Evolutionary conservation across 2,888 invertebrate species (phyloP).

Genomic region (Catocala nupta): DNA sequence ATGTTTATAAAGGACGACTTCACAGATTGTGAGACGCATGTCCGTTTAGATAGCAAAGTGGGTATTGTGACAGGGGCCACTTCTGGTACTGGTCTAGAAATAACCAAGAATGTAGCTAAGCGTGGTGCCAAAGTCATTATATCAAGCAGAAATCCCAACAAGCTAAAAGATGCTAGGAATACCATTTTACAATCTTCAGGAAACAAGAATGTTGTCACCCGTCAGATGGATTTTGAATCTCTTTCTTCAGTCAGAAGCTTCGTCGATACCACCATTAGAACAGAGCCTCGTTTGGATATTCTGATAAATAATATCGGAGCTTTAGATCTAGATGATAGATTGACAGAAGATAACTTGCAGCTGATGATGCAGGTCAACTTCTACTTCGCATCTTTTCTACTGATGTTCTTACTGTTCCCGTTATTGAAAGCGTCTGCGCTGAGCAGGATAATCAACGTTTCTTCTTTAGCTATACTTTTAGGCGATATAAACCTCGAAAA

Average conservation of each 20-base stretch:
- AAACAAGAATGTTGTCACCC: conserved; percentile 60
- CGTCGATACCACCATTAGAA: conserved; percentile 82
- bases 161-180: conserved; percentile 58
- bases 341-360: conserved; percentile 88
- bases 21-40: conserved; percentile 61
- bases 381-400: conserved; percentile 72
- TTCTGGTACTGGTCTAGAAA: conserved; percentile 71
- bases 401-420: conserved; percentile 72
- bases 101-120: conserved; percentile 75
- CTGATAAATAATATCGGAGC: conserved; percentile 84
- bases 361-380: conserved; percentile 88
- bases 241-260: conserved; percentile 86
- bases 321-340: conserved; percentile 71
- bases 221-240: conserved; percentile 83
- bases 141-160: conserved; percentile 80
- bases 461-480: conserved; percentile 89
- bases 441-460: conserved; percentile 70
- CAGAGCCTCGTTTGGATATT: conserved; percentile 81
- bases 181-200: conserved; percentile 59
- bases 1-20: conserved; percentile 63
- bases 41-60: conserved; percentile 68
- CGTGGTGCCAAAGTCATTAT: conserved; percentile 87
- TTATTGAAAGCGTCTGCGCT: conserved; percentile 68
- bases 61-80: conserved; percentile 77
- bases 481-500: conserved; percentile 90